A percentile compares a stretch with the other conserved stretches of the same genome.
Conservation (phyloP, 35 echinoderm and acorn worm genomes). For the Ophioderma brevispina region DNA sequence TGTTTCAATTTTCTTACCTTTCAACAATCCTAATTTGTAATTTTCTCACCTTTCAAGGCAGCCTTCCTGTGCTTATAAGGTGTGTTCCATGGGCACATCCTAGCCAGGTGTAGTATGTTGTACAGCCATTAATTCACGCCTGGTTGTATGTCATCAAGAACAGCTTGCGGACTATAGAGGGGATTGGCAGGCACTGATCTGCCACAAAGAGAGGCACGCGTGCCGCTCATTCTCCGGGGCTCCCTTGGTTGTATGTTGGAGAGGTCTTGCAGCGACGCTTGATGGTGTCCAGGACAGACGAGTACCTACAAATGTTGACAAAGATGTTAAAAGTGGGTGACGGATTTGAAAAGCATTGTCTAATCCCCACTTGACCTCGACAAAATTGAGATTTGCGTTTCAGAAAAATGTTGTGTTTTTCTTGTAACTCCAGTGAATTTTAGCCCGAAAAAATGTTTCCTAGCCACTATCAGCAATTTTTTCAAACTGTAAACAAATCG, state of each 20-base stretch:
- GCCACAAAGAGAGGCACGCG: constrained; percentile 88
- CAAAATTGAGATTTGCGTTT: no score
- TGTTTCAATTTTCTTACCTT: no score
- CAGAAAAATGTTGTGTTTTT: no score
- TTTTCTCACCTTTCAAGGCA: constrained; percentile 74
- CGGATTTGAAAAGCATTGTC: no score
- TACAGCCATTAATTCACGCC: constrained; percentile 85
- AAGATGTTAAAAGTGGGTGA: no score
- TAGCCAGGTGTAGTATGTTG: constrained; percentile 95
- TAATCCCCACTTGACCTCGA: no score
- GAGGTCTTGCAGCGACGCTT: constrained; percentile 85
- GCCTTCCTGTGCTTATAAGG: constrained; percentile 84
- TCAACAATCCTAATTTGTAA: no score
- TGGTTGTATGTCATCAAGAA: constrained; percentile 90
- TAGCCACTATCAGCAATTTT: no score
- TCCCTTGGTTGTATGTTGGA: constrained; percentile 88
- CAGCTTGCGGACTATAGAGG: constrained; percentile 78
- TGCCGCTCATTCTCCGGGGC: constrained; percentile 70
- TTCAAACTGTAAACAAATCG: no score
- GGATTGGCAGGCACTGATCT: constrained; percentile 85
- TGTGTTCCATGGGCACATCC: constrained; percentile 97
- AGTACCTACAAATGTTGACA: constrained; percentile 77
- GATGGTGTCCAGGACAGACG: constrained; percentile 96
- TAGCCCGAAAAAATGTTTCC: no score
- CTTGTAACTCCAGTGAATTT: no score